Base-by-base conservation (phyloP, 2,797 vertebrate species). In the Mycteria americana region DNA sequence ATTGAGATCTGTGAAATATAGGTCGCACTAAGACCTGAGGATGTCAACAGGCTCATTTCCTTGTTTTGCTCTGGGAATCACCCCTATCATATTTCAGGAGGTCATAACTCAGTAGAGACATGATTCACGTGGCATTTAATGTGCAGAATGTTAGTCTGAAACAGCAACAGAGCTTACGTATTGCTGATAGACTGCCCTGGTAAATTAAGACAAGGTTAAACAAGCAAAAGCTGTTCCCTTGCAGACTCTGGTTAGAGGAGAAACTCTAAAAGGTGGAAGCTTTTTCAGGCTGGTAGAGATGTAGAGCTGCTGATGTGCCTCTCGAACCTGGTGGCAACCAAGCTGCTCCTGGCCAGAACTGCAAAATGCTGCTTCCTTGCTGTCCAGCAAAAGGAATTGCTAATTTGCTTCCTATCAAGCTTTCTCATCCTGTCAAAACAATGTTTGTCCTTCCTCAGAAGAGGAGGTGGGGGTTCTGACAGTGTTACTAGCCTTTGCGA, bases 31-130 rank as follows among this genome's bases (percentile, higher is more conserved):
- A 91, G 82, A 54, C 75, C 64, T 25, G 72, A 72, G 89, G 86
- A 67, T 94, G 72, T 94, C 92, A 70, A 21, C 83, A 76, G 65
- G 83, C 93, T 93, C 30, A 5, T 76, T 85, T 74, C 90, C 92
- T 82, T 89, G 68, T 77, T 83, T 79, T 79, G 83, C 85, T 85
- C 86, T 57, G 88, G 94, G 95, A 79, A 94, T 96, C 78, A 41
- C 86, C 18, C 4, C 35, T 76, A 30, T 96, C 51, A 3, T 21
- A 14, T 96, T 93, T 82, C 81, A 5, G 84, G 85, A 95, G 95
- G 60, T 87, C 53, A 0, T 43, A n/a, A 27, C 69, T 92, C 12
- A 1, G 63, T 6, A 11, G 31, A n/a, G 81, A 31, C n/a, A 3
- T 3, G 79, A 51, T 88, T 86, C 73, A 41, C 35, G 7, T 45